phyloP scores from a whole-genome alignment of 2,113 vertebrate species.

The Narcine bancroftii region DNA sequence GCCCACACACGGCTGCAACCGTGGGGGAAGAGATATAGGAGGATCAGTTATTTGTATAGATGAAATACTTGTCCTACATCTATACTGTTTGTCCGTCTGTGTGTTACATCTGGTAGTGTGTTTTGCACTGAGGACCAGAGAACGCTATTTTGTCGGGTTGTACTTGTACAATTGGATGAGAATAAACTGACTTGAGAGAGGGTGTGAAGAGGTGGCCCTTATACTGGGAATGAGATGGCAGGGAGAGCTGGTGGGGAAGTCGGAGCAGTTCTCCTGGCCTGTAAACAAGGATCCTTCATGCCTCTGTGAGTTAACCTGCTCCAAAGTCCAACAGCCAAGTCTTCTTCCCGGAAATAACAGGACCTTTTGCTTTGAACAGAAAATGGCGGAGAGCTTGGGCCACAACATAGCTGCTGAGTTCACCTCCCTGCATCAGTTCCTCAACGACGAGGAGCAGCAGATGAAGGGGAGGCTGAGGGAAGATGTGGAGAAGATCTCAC shows the following conservation, averaged over 20 bases:
- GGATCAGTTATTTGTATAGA: too few species aligned
- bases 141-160: too few species aligned
- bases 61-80: too few species aligned
- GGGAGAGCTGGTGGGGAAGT: neutral
- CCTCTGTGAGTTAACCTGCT: neutral
- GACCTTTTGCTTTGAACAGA: neutral
- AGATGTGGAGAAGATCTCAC: neutral
- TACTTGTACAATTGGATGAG: too few species aligned
- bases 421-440: constrained; percentile 24
- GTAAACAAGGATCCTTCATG: neutral
- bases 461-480: constrained; percentile 25
- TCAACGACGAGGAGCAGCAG: neutral
- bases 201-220: too few species aligned
- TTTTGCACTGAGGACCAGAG: too few species aligned
- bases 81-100: too few species aligned
- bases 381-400: constrained; percentile 7
- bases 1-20: too few species aligned
- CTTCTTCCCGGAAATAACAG: neutral
- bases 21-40: too few species aligned
- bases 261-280: neutral
- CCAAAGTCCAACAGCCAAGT: neutral
- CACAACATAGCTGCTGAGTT: constrained; percentile 5
- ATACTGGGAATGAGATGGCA: neutral
- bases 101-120: too few species aligned
- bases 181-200: too few species aligned